These are phyloP conservation scores for Symphodus melops DNA, from an alignment of 2,113 vertebrate genomes.

Conservation along the genomic window DNA sequence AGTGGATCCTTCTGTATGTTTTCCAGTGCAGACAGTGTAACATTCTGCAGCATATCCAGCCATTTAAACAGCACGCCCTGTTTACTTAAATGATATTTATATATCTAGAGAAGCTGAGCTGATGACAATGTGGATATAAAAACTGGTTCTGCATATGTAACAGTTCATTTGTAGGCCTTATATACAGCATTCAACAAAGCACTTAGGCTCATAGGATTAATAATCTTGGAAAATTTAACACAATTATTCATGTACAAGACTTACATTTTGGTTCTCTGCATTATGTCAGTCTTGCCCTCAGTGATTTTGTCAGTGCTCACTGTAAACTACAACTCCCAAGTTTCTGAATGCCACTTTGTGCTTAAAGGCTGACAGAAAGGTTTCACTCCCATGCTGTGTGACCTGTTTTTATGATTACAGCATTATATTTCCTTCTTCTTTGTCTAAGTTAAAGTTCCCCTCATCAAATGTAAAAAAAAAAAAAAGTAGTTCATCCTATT, in stretches of 20 bases:
- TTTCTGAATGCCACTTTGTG: not conserved
- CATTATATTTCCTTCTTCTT: too few species aligned
- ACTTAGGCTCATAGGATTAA: not conserved
- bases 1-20: not conserved
- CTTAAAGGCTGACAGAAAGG: not conserved
- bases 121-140: conserved; percentile 3
- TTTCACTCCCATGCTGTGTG: not conserved
- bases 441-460: not conserved
- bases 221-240: not conserved
- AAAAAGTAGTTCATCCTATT: not conserved
- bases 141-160: conserved; percentile 5
- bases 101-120: conserved; percentile 16
- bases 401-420: not conserved
- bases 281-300: not conserved
- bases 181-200: conserved; percentile 9
- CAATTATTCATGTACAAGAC: not conserved
- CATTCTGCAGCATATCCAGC: conserved; percentile 14
- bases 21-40: not conserved
- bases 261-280: not conserved
- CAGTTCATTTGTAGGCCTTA: conserved; percentile 6
- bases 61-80: not conserved
- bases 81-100: not conserved
- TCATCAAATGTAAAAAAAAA: not conserved
- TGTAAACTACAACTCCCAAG: not conserved
- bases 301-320: not conserved